Base-by-base conservation (phyloP, 1,140 invertebrate species). In the Trachymyrmex septentrionalis region DNA sequence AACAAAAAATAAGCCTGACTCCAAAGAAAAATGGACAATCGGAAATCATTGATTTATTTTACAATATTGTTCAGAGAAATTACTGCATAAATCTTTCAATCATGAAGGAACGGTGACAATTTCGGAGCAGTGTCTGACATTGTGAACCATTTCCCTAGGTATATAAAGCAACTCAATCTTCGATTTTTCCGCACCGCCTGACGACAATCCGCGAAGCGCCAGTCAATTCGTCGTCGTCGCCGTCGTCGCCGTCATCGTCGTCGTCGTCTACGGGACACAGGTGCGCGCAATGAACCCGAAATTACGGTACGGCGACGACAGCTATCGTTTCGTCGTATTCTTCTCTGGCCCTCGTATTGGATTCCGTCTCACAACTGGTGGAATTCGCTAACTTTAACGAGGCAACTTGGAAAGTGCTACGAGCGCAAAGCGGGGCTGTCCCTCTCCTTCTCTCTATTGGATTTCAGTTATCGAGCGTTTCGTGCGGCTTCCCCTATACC, bases 401-500 rank as follows among this genome's bases (percentile, higher is more conserved):
- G 69, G 69, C 69, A 86, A 86, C 84, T 77, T 80, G 34, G 84
- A 80, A 86, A 86, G 73, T 75, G 50, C 76, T 57, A 78, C 27
- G n/a, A 53, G 75, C 12, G 24, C 66, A 71, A 48, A 44, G 34
- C 34, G 53, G 4, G 24, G 27, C n/a, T 38, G 34, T 67, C 64
- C 9, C 10, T n/a, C 34, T 48, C 34, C 19, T 19, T 38, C 34
- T 38, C 66, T 61, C 80, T 55, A 86, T 86, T 80, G 84, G 84
- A 86, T 86, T 86, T 86, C 84, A 86, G 76, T 80, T 80, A 86
- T 86, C 84, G 80, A 73, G 69, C 80, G 69, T 73, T 84, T 84
- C 69, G 27, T 48, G 80, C 69, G 67, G 80, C 80, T 84, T 84
- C 69, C 69, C 27, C 21, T 50, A 34, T 34, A 50, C 7, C 38